phyloP scores from a whole-genome alignment of 2,888 invertebrate genomes.

The Sarcophaga variegata region DNA sequence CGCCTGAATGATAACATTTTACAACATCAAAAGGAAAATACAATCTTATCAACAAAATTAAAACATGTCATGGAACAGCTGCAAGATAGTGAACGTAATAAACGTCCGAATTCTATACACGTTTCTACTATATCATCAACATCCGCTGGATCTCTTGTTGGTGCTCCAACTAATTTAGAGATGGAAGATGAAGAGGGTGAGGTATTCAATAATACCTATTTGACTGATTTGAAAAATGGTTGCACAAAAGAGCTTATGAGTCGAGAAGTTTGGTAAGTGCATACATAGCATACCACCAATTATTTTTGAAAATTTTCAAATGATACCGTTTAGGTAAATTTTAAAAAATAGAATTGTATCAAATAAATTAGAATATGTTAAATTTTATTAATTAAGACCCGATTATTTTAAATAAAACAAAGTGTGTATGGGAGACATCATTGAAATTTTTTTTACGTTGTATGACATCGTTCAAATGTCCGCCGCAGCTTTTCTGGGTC shows the following conservation, averaged over 20 bases:
- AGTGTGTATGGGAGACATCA: too few species aligned
- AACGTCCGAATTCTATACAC: conserved; percentile 73
- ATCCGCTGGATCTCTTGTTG: conserved; percentile 53
- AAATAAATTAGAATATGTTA: too few species aligned
- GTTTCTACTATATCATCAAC: conserved; percentile 64
- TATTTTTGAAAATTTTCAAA: too few species aligned
- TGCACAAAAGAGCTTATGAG: conserved; percentile 80
- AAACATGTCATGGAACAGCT: conserved; percentile 74
- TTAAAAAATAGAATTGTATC: neutral
- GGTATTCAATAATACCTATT: conserved; percentile 90
- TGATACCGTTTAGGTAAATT: too few species aligned
- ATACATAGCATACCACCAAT: too few species aligned
- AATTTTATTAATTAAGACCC: too few species aligned
- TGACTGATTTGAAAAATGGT: conserved; percentile 86
- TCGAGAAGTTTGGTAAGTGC: conserved; percentile 74
- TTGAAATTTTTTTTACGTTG: too few species aligned
- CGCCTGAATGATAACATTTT: conserved; percentile 79
- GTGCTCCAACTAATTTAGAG: conserved; percentile 82
- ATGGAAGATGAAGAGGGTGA: conserved; percentile 95
- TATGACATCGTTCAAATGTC: too few species aligned
- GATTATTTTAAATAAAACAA: too few species aligned
- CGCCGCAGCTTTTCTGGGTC: too few species aligned
- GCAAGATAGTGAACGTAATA: conserved; percentile 65
- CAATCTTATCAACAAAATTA: conserved; percentile 78
- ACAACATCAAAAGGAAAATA: conserved; percentile 79